Base-by-base conservation (phyloP, 2,113 vertebrate species). In the Setophaga petechia region DNA sequence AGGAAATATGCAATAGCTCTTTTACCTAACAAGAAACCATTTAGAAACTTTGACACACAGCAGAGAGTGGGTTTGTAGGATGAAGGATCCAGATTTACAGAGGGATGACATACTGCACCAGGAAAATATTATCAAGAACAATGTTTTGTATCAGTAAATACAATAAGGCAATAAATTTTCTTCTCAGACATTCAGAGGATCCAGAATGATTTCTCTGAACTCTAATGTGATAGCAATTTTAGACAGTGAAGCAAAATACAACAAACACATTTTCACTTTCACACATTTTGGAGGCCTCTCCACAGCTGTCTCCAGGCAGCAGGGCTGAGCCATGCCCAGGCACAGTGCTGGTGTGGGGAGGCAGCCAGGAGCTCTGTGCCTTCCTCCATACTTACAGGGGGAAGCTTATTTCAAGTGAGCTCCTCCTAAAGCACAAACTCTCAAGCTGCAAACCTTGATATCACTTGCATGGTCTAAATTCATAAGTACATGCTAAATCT, bases 291-390 rank as follows among this genome's bases (percentile, higher is more conserved):
- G 47, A 49, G 41, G 14, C 35, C 24, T 33, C 54, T 54, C 20
- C 54, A 41, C 15, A 41, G 41, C 57, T 46, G 35, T 11, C 22
- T 19, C 10, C 39, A 35, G 16, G 72, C 87, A 52, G 35, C 33
- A 55, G 62, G 67, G 49, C 67, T 61, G 54, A 49, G 54, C 63
- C 20, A 1, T 27, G 65, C 15, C 25, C n/a, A 1, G 6, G 33
- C 23, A 8, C 2, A 23, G 10, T 0, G 1, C 9, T 22, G 49
- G 14, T 6, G 1, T 0, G 0, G 31, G 35, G 61, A 55, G 62
- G 61, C 24, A 33, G 24, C 1, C 6, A 27, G 27, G 41, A 61
- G 62, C 44, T 24, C 9, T 5, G 31, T 52, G 35, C 58, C 62
- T 65, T 28, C 54, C 63, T 39, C 57, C 12, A 37, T 1, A 0